These are phyloP conservation scores for Lottia scabra DNA, from an alignment of 2,888 invertebrate species.

Conservation along the genomic window DNA sequence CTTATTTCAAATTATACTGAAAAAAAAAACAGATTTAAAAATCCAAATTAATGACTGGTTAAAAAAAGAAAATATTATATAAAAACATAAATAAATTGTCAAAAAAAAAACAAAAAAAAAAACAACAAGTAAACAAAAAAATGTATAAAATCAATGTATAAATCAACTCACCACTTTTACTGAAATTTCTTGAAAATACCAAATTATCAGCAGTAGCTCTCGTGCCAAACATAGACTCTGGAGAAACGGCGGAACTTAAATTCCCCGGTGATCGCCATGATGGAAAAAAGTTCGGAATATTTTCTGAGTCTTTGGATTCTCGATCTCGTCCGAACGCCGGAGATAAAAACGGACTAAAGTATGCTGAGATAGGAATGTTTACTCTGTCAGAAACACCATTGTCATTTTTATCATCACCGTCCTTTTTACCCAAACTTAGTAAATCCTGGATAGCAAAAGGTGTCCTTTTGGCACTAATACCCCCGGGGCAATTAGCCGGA, in stretches of 20 bases:
- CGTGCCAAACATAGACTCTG: not conserved
- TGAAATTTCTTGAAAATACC: not conserved
- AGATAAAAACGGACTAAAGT: not conserved
- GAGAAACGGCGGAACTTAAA: not conserved
- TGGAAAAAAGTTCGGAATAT: not conserved
- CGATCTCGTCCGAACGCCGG: not conserved
- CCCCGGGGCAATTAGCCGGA: not conserved
- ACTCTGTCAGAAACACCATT: not conserved
- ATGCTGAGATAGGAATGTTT: not conserved
- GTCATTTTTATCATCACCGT: not conserved
- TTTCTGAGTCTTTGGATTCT: not conserved
- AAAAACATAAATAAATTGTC: too few relatives aligned
- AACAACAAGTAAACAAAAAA: too few relatives aligned
- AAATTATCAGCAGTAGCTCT: not conserved
- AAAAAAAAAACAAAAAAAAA: too few relatives aligned
- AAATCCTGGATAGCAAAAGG: slow-evolving; percentile 1
- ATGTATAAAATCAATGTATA: too few relatives aligned
- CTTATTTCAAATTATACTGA: too few relatives aligned
- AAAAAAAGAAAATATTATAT: too few relatives aligned
- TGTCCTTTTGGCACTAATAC: not conserved
- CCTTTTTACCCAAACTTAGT: not conserved
- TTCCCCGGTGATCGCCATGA: not conserved
- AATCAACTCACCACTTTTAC: not conserved
- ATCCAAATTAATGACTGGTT: too few relatives aligned
- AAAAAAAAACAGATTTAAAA: too few relatives aligned